Base-by-base conservation (phyloP, 2,888 invertebrate species). In the Lithophane leautieri region DNA sequence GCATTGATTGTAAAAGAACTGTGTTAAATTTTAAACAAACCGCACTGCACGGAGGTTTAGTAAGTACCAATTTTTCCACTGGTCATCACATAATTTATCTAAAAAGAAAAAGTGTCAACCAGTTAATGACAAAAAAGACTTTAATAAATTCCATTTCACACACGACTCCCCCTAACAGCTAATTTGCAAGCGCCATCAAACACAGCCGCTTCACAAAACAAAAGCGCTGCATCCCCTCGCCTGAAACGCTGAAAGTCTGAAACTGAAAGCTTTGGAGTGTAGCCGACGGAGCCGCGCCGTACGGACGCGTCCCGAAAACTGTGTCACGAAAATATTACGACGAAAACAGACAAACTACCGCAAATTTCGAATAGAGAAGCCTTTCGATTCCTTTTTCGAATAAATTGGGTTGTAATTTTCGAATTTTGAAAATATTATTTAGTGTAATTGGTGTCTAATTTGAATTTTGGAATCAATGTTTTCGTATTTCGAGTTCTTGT, bases 251-350 rank as follows among this genome's bases (percentile, higher is more conserved):
- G 76, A 66, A 70, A 56, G 14, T n/a, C 86, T 89, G 88, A 90
- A 90, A 85, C 89, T 90, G 88, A 88, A 89, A 89, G 91, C 91
- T 88, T 86, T 83, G 84, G 84, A 90, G 92, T 92, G 82, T 80
- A 78, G 70, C 75, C 86, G 87, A 82, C 76, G 88, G 76, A 76
- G 86, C 85, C 91, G 89, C 83, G 86, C 74, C 84, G 87, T n/a
- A 76, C 90, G 89, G 91, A 90, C 93, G 93, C 88, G 75, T 83
- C 79, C 42, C 54, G 80, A 73, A 58, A 66, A 75, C 78, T 19
- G 56, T 58, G 63, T 56, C 28, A 62, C 28, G 54, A 83, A 58
- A 47, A 76, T 70, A 68, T 80, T 80, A 81, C 85, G 66, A 81
- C 71, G 47, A 60, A 70, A 70, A 76, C 72, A 72, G 65, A n/a